Conservation (phyloP, 35 echinoderm and acorn worm genomes). For the Lytechinus variegatus region DNA sequence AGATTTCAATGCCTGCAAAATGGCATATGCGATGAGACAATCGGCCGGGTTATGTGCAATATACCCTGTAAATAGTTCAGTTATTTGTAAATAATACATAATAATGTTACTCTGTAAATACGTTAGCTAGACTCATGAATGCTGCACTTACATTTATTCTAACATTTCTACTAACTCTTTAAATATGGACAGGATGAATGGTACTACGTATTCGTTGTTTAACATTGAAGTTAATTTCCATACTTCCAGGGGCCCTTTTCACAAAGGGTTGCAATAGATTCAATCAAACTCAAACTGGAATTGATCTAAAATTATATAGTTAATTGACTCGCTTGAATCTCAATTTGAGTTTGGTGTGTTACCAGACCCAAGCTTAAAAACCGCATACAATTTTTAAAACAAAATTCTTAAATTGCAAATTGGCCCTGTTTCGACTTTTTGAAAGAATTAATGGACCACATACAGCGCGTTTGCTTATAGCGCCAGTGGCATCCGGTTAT, state of each 20-base stretch:
- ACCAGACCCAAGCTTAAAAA: too few relatives aligned
- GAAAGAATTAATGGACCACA: too few relatives aligned
- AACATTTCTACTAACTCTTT: neutral
- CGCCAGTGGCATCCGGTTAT: too few relatives aligned
- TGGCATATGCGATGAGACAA: constrained; percentile 18
- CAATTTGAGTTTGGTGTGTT: too few relatives aligned
- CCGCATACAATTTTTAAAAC: too few relatives aligned
- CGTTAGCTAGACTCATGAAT: neutral
- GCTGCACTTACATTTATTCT: neutral
- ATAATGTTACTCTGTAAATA: neutral
- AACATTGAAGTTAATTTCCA: neutral
- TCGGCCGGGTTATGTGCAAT: constrained; percentile 52
- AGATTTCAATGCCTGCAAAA: neutral
- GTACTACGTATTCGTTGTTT: neutral
- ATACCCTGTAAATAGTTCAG: neutral
- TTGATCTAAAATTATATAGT: too few relatives aligned
- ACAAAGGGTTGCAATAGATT: too few relatives aligned
- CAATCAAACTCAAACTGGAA: too few relatives aligned
- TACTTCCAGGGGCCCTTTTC: neutral
- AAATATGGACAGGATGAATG: neutral
- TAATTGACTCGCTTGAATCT: too few relatives aligned
- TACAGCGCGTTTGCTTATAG: too few relatives aligned
- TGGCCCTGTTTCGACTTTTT: too few relatives aligned
- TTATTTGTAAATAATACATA: constrained; percentile 30
- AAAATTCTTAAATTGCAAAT: too few relatives aligned